Evolutionary conservation across 2,888 invertebrate species (phyloP).

Genomic region (Leucophora obtusa): DNA sequence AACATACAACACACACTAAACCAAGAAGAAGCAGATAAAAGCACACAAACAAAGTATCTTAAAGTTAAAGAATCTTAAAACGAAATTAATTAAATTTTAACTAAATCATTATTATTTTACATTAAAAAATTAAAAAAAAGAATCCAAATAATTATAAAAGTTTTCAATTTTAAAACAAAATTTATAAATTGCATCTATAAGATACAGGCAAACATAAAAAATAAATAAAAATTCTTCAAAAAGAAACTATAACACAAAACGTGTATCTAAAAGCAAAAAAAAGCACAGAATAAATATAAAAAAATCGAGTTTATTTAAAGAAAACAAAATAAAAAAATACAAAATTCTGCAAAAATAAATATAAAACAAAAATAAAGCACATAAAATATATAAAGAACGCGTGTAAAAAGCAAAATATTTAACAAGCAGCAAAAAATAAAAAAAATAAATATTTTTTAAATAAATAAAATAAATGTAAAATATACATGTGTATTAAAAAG

Average conservation of each 20-base stretch:
- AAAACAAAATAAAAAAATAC: slow-evolving; percentile 44
- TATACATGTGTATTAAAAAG: slow-evolving; percentile 31
- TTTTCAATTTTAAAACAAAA: slow-evolving; percentile 4
- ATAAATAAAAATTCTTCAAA: slow-evolving; percentile 11
- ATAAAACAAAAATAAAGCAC: slow-evolving; percentile 17
- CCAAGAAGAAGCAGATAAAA: slow-evolving; percentile 30
- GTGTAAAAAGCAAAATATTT: slow-evolving; percentile 46
- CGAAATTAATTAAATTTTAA: slow-evolving; percentile 17
- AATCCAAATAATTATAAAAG: slow-evolving; percentile 8
- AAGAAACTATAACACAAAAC: slow-evolving; percentile 49
- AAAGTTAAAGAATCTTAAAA: slow-evolving; percentile 13
- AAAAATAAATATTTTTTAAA: slow-evolving; percentile 10
- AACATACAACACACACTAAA: slow-evolving; percentile 63
- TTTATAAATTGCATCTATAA: slow-evolving; percentile 15
- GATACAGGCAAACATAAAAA: slow-evolving; percentile 22
- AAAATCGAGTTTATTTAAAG: slow-evolving; percentile 63
- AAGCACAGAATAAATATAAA: slow-evolving; percentile 25
- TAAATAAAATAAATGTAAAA: slow-evolving; percentile 30
- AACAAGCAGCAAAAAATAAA: slow-evolving; percentile 32
- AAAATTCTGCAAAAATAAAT: slow-evolving; percentile 52
- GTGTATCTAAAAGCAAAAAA: slow-evolving; percentile 21
- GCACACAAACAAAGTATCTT: slow-evolving; percentile 7
- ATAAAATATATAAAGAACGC: slow-evolving; percentile 45
- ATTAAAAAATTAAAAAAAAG: neutral
- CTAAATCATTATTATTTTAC: neutral